Conservation (phyloP, 2,888 invertebrate species). For the Auanema freiburgensis region DNA sequence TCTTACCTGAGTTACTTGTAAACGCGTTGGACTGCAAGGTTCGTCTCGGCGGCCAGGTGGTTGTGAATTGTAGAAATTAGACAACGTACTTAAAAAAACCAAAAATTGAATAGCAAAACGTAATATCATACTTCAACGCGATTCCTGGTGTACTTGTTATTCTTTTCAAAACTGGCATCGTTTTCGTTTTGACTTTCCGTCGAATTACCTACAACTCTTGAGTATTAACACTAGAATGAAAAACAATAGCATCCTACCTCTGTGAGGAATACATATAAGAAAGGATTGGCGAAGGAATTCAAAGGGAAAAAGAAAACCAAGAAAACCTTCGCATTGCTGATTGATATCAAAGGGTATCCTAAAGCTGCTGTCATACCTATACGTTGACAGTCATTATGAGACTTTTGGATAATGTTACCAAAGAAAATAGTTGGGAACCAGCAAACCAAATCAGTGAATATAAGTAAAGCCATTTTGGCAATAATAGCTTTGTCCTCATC, state of each 20-base stretch:
- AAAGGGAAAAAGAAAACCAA: constrained; percentile 92
- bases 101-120: not conserved
- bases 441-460: constrained; percentile 94
- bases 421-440: constrained; percentile 94
- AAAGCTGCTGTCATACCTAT: constrained; percentile 81
- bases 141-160: constrained; percentile 31
- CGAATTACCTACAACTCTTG: constrained; percentile 33
- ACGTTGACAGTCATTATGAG: not conserved
- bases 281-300: constrained; percentile 96
- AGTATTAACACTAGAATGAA: not conserved
- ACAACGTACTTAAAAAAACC: constrained; percentile 25
- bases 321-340: constrained; percentile 89
- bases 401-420: constrained; percentile 21
- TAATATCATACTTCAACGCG: constrained; percentile 18
- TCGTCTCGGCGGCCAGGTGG: constrained; percentile 29
- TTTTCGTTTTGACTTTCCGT: constrained; percentile 40
- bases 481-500: constrained; percentile 55
- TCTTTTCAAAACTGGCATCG: constrained; percentile 40
- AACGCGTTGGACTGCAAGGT: constrained; percentile 11
- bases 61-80: constrained; percentile 45
- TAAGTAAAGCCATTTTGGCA: constrained; percentile 82
- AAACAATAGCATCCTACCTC: constrained; percentile 68
- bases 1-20: constrained; percentile 20
- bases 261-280: constrained; percentile 93
- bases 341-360: constrained; percentile 83